phyloP scores from a whole-genome alignment of 2,888 invertebrate genomes.

The Lumbricus terrestris region DNA sequence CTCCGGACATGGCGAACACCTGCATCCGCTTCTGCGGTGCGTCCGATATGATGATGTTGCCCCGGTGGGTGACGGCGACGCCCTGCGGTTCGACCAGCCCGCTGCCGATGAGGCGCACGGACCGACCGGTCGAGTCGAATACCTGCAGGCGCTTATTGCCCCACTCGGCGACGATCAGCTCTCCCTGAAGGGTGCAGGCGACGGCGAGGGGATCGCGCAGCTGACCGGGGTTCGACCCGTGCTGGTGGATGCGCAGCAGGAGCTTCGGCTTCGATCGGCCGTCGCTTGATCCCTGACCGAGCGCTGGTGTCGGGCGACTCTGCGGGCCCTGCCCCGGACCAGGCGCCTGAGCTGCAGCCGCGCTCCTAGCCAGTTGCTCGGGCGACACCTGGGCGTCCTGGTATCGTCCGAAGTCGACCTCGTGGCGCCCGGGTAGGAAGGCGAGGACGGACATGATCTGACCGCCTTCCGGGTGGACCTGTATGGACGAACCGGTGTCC shows the following conservation, averaged over 20 bases:
- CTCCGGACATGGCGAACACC: slow-evolving; percentile 36
- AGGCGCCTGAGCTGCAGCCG: background rate
- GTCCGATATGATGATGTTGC: slow-evolving; percentile 41
- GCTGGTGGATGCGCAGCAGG: slow-evolving; percentile 22
- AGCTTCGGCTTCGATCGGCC: slow-evolving; percentile 4
- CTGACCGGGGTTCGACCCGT: slow-evolving; percentile 33
- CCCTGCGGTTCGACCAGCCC: slow-evolving; percentile 37
- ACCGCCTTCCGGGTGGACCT: slow-evolving; percentile 5
- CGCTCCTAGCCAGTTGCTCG: background rate
- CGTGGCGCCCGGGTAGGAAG: slow-evolving; percentile 35
- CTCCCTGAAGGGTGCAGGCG: slow-evolving; percentile 37
- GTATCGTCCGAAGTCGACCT: slow-evolving; percentile 34
- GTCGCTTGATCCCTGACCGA: background rate
- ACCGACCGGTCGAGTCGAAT: slow-evolving; percentile 33
- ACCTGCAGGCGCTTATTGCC: slow-evolving; percentile 42
- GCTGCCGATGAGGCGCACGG: slow-evolving; percentile 19
- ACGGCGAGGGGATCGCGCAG: slow-evolving; percentile 40
- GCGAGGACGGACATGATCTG: slow-evolving; percentile 29
- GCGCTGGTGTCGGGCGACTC: background rate
- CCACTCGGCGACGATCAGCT: slow-evolving; percentile 40
- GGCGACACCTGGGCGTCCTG: slow-evolving; percentile 26
- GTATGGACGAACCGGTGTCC: slow-evolving; percentile 31
- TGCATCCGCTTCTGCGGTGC: slow-evolving; percentile 39
- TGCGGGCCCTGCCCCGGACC: background rate
- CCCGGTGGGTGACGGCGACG: slow-evolving; percentile 37